phyloP scores from a whole-genome alignment of 2,888 invertebrate genomes.

The Caenorhabditis angaria region DNA sequence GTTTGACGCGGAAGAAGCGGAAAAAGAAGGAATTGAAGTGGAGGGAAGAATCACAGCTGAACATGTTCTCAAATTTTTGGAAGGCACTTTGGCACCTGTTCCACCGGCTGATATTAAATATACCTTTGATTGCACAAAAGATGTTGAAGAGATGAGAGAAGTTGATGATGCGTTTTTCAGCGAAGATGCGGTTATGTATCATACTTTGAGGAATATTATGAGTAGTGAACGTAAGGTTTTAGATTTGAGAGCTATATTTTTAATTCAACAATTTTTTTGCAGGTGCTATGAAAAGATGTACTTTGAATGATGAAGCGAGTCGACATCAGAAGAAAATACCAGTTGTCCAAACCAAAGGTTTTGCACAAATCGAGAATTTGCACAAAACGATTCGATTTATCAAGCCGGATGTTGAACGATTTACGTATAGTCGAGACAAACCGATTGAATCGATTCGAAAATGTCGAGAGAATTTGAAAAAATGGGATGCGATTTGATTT shows the following conservation, averaged over 20 bases:
- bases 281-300: background rate
- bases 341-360: background rate
- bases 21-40: slow-evolving; percentile 8
- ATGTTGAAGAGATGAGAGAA: background rate
- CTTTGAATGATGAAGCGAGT: too few relatives aligned
- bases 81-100: background rate
- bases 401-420: background rate
- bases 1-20: background rate
- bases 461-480: background rate
- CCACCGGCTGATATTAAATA: background rate
- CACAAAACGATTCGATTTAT: background rate
- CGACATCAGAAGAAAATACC: background rate
- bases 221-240: background rate
- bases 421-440: background rate
- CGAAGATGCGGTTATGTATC: background rate
- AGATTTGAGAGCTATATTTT: background rate
- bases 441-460: background rate
- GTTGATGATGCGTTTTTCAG: background rate
- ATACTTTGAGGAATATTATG: slow-evolving; percentile 2
- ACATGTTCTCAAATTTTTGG: slow-evolving; percentile 1
- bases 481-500: slow-evolving; percentile 1
- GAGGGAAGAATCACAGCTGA: background rate
- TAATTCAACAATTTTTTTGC: background rate
- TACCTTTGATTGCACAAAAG: background rate
- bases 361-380: background rate